Conservation (phyloP, 2,797 vertebrate genomes). For the Falco concolor region DNA sequence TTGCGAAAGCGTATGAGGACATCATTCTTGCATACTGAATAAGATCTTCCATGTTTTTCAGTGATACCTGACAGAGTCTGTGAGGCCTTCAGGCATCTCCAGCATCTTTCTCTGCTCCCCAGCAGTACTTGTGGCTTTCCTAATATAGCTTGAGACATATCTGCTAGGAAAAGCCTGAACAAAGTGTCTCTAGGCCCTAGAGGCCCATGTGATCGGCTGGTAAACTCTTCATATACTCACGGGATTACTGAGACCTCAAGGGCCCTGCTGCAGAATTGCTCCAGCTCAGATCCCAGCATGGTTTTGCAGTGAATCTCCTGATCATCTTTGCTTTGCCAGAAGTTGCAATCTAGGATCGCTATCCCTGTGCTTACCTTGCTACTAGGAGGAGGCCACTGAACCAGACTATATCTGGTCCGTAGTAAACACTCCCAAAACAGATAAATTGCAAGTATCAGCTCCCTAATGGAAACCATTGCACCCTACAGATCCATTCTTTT, state of each 20-base stretch:
- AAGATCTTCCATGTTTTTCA: not conserved
- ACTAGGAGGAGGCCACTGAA: not conserved
- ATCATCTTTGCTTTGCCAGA: not conserved
- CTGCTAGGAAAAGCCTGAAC: not conserved
- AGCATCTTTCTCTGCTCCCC: not conserved
- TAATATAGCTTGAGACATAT: not conserved
- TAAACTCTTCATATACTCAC: not conserved
- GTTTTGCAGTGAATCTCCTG: not conserved
- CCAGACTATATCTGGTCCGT: not conserved
- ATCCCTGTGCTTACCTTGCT: not conserved
- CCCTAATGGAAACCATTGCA: not conserved
- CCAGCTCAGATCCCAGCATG: not conserved
- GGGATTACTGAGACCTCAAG: not conserved
- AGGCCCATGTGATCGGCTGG: not conserved
- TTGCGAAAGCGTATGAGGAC: not conserved
- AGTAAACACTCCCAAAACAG: not conserved
- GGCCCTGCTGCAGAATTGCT: not conserved
- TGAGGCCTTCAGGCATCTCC: not conserved
- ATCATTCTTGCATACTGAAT: not conserved
- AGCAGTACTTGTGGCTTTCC: not conserved
- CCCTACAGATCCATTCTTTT: not conserved
- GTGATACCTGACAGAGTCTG: not conserved
- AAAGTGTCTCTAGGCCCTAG: not conserved
- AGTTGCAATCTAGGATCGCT: not conserved
- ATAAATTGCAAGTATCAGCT: not conserved